A percentile compares a stretch with the other conserved stretches of the same genome.
Conservation (phyloP, 2,888 invertebrate genomes). For the Pachycephus smyrnensis region DNA sequence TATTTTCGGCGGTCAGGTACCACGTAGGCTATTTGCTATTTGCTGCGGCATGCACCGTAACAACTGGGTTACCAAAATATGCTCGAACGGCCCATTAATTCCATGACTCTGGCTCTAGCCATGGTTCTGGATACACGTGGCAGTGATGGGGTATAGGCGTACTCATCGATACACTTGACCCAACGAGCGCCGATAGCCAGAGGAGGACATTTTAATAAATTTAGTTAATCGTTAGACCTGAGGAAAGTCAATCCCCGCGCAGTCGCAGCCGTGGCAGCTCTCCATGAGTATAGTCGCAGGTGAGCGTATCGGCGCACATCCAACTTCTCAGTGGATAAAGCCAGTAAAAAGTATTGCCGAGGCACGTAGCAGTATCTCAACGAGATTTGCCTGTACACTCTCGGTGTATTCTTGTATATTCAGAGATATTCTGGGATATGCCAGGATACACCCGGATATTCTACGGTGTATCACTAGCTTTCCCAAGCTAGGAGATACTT, state of each 20-base stretch:
- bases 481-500: neutral
- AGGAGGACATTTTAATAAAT: neutral
- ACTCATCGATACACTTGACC: neutral
- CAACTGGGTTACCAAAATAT: neutral
- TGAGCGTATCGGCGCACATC: neutral
- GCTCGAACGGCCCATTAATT: neutral
- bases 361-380: slow-evolving; percentile 34
- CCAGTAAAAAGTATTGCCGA: slow-evolving; percentile 13
- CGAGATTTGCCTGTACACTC: slow-evolving; percentile 33
- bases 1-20: neutral
- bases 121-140: neutral
- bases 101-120: neutral
- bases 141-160: neutral
- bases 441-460: neutral
- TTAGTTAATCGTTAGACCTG: neutral
- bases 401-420: neutral
- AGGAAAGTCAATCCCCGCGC: neutral
- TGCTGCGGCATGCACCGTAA: neutral
- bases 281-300: neutral
- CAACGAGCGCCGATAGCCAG: neutral
- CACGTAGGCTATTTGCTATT: neutral
- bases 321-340: neutral
- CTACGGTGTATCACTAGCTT: neutral
- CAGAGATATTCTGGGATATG: neutral
- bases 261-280: neutral